Base-by-base conservation (phyloP, 64 coral and sea anemone genomes). In the Astreopora myriophthalma region DNA sequence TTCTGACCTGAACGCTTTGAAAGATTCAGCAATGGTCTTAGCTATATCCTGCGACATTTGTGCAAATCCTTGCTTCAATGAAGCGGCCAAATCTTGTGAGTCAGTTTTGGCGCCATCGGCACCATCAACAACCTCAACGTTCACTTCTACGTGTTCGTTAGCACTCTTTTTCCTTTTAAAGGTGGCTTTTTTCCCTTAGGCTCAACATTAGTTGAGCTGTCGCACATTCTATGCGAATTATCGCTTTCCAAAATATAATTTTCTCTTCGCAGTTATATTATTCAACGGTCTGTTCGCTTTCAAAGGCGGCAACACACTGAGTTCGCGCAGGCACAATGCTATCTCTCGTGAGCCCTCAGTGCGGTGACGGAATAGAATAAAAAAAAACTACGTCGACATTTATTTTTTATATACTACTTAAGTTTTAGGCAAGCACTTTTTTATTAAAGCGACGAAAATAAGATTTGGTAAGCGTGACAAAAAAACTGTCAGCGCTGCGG, bases 151-250 rank as follows among this genome's bases (percentile, higher is more conserved):
- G 5, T 60, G 29, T 28, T 75, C 72, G 26, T 28, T 6, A 25
- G 16, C 75, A 39, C n/a, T 48, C 19, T 22, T 58, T 39, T 34
- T 65, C 34, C 74, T 64, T 78, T 79, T 89, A 42, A 61, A 74
- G 46, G 34, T 68, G 26, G 66, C 74, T 89, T 79, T 65, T 22
- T 79, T 51, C 87, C 75, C 87, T 79, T 79, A 30, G 74, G 24
- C 20, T 79, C 60, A 48, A 67, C 30, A 69, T 89, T 89, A 76
- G 10, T 79, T 79, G 72, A 46, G 29, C 75, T 76, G 67, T 63
- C 55, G 31, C 57, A 37, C 87, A 89, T 79, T 65, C 12, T 88
- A 69, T 34, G 73, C 74, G 24, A 89, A 79, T 89, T 89, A 89
- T 78, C 34, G 62, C 73, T 78, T 25, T 20, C 42, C 52, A 62